These are phyloP conservation scores for Mechanitis messenoides DNA, from an alignment of 2,888 invertebrate genomes.

Conservation along the genomic window DNA sequence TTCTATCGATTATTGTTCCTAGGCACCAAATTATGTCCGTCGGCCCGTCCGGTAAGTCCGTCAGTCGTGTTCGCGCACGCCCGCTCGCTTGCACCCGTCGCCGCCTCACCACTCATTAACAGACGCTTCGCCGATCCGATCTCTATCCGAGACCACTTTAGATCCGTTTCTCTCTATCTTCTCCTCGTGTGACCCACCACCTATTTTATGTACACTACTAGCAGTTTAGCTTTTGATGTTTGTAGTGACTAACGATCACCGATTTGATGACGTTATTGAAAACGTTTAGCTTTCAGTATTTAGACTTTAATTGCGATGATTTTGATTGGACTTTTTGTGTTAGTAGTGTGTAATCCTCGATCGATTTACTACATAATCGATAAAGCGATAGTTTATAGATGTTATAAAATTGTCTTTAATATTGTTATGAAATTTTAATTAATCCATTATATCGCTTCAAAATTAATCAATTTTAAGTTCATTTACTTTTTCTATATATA, in stretches of 20 bases:
- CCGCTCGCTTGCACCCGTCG: constrained; percentile 41
- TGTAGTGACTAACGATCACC: constrained; percentile 22
- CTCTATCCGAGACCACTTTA: constrained; percentile 18
- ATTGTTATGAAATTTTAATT: no score
- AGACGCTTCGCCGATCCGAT: constrained; percentile 29
- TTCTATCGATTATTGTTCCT: no score
- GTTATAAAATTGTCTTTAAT: no score
- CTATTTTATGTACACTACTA: constrained; percentile 19
- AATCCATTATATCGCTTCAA: no score
- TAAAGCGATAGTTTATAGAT: no score
- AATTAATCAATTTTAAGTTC: no score
- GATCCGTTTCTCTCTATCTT: constrained; percentile 21
- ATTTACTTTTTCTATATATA: no score
- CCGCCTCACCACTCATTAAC: constrained; percentile 50
- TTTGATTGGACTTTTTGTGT: no score
- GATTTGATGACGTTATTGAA: neutral
- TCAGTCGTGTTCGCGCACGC: constrained; percentile 22
- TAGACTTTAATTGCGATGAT: neutral
- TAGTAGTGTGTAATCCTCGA: no score
- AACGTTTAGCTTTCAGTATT: neutral
- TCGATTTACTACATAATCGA: no score
- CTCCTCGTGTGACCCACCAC: constrained; percentile 24
- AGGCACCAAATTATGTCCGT: no score
- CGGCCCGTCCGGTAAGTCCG: constrained; percentile 5
- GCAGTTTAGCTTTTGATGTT: constrained; percentile 22